phyloP scores from a whole-genome alignment of 2,113 vertebrate genomes.

The Engystomops pustulosus region DNA sequence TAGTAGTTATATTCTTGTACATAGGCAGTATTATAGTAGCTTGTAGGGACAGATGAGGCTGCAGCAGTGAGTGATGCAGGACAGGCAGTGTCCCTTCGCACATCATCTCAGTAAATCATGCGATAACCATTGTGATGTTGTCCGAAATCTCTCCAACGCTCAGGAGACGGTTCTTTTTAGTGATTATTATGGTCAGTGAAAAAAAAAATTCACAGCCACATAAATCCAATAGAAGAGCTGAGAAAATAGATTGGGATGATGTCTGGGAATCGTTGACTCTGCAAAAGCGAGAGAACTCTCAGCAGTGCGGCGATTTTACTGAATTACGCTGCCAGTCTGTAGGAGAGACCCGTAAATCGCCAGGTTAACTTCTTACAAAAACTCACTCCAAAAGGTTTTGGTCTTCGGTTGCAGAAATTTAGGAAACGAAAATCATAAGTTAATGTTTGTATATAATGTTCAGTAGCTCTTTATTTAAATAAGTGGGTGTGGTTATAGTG shows the following conservation, averaged over 20 bases:
- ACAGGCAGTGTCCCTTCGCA: background rate
- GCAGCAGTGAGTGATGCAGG: background rate
- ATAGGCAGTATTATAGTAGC: too few relatives aligned
- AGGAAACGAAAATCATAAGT: too few relatives aligned
- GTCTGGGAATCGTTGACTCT: constrained; percentile 56
- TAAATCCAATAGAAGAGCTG: constrained; percentile 54
- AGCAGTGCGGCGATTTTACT: constrained; percentile 43
- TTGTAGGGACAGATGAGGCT: background rate
- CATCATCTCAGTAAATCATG: constrained; percentile 41
- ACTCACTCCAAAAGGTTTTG: background rate
- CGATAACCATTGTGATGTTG: constrained; percentile 32
- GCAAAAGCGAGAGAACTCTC: constrained; percentile 45
- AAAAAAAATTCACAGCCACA: constrained; percentile 39
- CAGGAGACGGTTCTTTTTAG: constrained; percentile 36
- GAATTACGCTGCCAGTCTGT: background rate
- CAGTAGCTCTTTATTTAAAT: too few relatives aligned
- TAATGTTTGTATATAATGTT: too few relatives aligned
- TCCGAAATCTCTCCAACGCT: constrained; percentile 28
- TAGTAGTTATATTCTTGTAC: too few relatives aligned
- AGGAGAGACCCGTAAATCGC: constrained; percentile 20
- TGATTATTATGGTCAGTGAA: constrained; percentile 56
- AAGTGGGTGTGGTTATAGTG: too few relatives aligned
- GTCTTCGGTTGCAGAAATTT: too few relatives aligned
- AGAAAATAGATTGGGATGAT: constrained; percentile 50
- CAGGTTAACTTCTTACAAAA: background rate